Percentiles rank a stretch among this genome's conserved stretches.
These are phyloP conservation scores for Hymenopus coronatus DNA, from an alignment of 2,888 invertebrate genomes.

Conservation along the genomic window DNA sequence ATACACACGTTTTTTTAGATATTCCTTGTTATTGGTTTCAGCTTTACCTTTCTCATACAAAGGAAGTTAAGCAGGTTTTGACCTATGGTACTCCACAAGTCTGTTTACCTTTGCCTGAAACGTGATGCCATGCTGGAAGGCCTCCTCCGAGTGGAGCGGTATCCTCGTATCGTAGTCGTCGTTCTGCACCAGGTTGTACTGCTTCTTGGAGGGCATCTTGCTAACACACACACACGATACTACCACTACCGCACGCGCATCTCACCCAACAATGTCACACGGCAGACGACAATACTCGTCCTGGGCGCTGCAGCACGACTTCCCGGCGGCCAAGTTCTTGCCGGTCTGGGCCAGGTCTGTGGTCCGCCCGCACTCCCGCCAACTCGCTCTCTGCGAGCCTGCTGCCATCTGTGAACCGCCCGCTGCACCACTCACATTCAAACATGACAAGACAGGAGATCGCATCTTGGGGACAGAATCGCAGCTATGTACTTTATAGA, in stretches of 20 bases:
- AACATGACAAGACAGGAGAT: no score
- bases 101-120: constrained; percentile 91
- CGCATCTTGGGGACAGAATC: no score
- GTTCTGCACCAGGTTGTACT: constrained; percentile 92
- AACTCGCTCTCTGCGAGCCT: background rate
- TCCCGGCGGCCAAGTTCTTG: background rate
- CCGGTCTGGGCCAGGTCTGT: background rate
- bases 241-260: no score
- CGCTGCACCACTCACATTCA: background rate
- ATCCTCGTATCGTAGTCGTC: constrained; percentile 95
- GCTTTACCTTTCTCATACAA: no score
- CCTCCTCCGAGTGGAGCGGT: constrained; percentile 95
- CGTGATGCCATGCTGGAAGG: constrained; percentile 93
- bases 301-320: background rate
- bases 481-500: no score
- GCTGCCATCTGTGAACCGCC: background rate
- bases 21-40: no score
- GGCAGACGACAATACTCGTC: no score
- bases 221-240: background rate
- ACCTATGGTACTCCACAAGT: no score
- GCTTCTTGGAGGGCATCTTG: constrained; percentile 79
- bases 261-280: no score
- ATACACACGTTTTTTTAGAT: no score
- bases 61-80: no score
- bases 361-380: background rate